These are phyloP conservation scores for Anodontia alba DNA, from an alignment of 2,888 invertebrate genomes.

Conservation along the genomic window DNA sequence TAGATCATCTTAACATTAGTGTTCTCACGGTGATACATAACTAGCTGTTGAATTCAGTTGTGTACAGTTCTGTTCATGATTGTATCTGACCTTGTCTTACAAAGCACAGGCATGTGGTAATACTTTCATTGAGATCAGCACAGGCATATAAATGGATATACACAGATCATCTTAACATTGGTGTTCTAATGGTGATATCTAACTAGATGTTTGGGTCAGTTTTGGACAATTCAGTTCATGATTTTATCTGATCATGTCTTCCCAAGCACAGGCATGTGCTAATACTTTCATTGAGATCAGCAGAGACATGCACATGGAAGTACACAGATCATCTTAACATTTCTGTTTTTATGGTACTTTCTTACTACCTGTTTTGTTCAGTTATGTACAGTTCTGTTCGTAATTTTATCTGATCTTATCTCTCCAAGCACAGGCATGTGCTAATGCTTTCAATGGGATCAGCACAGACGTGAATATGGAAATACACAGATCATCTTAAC, in stretches of 20 bases:
- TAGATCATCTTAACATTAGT: no score
- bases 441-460: neutral
- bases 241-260: neutral
- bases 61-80: no score
- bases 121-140: neutral
- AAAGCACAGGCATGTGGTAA: neutral
- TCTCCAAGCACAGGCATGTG: constrained; percentile 6
- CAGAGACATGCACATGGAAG: neutral
- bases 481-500: neutral
- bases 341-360: neutral
- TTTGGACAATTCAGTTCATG: no score
- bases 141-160: neutral
- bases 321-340: neutral
- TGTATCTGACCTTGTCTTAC: no score
- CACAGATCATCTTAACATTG: neutral
- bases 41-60: no score
- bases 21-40: no score
- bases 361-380: no score
- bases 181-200: no score
- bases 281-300: neutral
- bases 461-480: neutral
- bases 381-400: neutral
- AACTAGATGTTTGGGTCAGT: no score
- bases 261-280: constrained; percentile 8
- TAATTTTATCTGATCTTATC: neutral